Percentiles rank a stretch among this genome's conserved stretches.
Conservation (phyloP, 2,113 vertebrate species). For the Barbus barbus region DNA sequence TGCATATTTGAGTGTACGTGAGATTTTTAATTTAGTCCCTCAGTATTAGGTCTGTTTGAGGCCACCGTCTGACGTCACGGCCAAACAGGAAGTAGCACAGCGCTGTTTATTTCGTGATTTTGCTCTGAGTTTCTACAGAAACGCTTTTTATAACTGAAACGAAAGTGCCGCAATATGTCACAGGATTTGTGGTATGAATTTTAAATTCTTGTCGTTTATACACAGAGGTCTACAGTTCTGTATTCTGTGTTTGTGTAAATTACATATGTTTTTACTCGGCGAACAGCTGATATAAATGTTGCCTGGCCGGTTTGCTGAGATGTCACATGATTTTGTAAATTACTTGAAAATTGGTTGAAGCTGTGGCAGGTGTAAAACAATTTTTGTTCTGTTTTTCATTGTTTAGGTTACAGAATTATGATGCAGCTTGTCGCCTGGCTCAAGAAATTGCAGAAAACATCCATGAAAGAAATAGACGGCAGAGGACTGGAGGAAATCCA, state of each 20-base stretch:
- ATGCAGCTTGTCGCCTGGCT: slow-evolving; percentile 83
- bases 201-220: background rate
- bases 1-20: too few relatives aligned
- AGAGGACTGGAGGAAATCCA: slow-evolving; percentile 86
- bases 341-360: too few relatives aligned
- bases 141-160: background rate
- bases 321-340: slow-evolving; percentile 57
- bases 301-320: slow-evolving; percentile 47
- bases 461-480: slow-evolving; percentile 85
- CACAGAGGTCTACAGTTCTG: background rate
- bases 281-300: background rate
- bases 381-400: background rate
- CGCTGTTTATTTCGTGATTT: slow-evolving; percentile 34
- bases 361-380: background rate
- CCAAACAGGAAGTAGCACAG: slow-evolving; percentile 62
- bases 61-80: slow-evolving; percentile 65
- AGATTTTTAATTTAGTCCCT: too few relatives aligned
- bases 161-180: slow-evolving; percentile 63
- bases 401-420: slow-evolving; percentile 84
- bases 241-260: background rate
- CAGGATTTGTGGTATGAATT: slow-evolving; percentile 74
- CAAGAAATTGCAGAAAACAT: slow-evolving; percentile 92
- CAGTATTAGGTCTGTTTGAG: too few relatives aligned
- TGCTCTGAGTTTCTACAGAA: slow-evolving; percentile 19
- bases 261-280: background rate